Base-by-base conservation (phyloP, 2,888 invertebrate genomes). In the Hirudinaria manillensis region DNA sequence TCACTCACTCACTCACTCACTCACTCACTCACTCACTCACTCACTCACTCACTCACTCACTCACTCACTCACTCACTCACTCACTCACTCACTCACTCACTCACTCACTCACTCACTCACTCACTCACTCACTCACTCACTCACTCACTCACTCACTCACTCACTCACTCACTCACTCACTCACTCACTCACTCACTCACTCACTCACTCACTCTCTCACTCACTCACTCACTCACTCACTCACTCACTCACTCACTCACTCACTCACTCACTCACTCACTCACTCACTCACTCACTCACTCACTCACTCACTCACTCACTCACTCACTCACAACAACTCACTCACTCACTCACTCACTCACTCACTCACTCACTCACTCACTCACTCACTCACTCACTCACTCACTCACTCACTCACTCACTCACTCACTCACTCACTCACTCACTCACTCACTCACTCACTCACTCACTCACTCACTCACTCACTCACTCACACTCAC, bases 111-210 rank as follows among this genome's bases (percentile, higher is more conserved):
- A 61, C 36, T 29, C 56, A 29, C 38, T n/a, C n/a, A 51, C 45
- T 67, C 68, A 53, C 45, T 70, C 56, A 51, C 70, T 55, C 74
- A 75, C 65, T 29, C 74, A 70, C 65, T 27, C 76, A 73, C 72
- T 36, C 76, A 76, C 76, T 36, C 72, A 72, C 65, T 38, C 66
- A 76, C 75, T 13, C 61, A 75, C 73, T 51, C 74, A 76, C 70
- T 32, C 24, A 74, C 74, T 51, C 74, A 67, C 34, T 53, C 75
- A 75, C 70, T 7, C 56, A 75, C 70, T 13, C 75, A 75, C 56
- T 56, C 27, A 56, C 27, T 24, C 56, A 56, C 68, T 13, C 67
- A 74, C 68, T 19, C 68, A 74, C 68, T 19, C 53, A 74, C 45
- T 19, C 74, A 74, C 53, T 19, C 67, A 66, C 74, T 21, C 45